Evolutionary conservation across 2,113 vertebrate genomes (phyloP).

Genomic region (Arizona elegans): DNA sequence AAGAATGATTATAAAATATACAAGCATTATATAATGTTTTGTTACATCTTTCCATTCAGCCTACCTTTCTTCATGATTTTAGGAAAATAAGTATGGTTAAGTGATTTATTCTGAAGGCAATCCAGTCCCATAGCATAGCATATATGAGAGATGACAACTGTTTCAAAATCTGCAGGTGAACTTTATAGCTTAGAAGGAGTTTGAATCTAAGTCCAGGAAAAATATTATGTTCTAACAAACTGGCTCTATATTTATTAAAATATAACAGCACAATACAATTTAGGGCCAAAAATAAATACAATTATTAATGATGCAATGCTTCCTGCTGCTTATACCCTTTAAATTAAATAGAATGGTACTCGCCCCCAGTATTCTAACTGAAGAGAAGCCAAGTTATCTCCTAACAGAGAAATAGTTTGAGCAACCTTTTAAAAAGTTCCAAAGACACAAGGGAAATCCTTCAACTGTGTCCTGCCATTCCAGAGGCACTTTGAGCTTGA

Average conservation of each 20-base stretch:
- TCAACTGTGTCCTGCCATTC: neutral
- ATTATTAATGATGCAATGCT: neutral
- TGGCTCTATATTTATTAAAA: neutral
- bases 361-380: neutral
- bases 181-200: neutral
- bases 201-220: neutral
- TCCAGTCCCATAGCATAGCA: neutral
- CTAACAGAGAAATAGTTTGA: neutral
- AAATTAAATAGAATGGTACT: neutral
- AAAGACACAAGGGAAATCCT: neutral
- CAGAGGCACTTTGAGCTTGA: neutral
- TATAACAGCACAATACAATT: neutral
- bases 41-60: neutral
- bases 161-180: neutral
- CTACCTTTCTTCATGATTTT: neutral
- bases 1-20: neutral
- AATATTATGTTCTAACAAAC: neutral
- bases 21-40: neutral
- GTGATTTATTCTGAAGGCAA: neutral
- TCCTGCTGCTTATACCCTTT: neutral
- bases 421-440: neutral
- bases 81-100: neutral
- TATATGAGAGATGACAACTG: neutral
- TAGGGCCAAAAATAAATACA: neutral
- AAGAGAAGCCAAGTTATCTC: neutral